These are phyloP conservation scores for Enchytraeus crypticus DNA, from an alignment of 2,888 invertebrate genomes.

Conservation along the genomic window DNA sequence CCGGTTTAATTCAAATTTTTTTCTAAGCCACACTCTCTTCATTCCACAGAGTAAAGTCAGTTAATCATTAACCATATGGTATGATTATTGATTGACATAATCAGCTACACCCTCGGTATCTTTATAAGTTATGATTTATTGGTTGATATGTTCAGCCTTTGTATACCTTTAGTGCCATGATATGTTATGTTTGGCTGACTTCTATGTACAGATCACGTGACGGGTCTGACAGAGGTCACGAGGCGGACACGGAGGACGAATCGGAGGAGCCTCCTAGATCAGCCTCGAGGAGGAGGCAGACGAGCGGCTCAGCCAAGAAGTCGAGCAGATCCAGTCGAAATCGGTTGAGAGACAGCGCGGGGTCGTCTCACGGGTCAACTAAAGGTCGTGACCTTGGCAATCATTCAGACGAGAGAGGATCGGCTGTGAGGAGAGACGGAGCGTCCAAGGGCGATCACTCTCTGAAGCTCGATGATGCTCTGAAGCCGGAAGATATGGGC, in stretches of 20 bases:
- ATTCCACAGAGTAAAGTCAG: too few relatives aligned
- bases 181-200: not conserved
- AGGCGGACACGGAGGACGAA: constrained; percentile 37
- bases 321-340: constrained; percentile 6
- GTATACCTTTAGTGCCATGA: not conserved
- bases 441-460: constrained; percentile 29
- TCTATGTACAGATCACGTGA: constrained; percentile 20
- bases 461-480: not conserved
- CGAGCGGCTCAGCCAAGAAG: not conserved
- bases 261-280: not conserved
- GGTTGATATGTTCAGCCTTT: too few relatives aligned
- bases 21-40: too few relatives aligned
- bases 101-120: too few relatives aligned
- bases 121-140: too few relatives aligned
- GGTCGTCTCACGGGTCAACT: not conserved
- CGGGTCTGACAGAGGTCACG: constrained; percentile 39
- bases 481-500: not conserved
- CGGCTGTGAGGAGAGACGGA: too few relatives aligned
- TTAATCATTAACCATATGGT: too few relatives aligned
- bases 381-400: not conserved
- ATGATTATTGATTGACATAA: too few relatives aligned
- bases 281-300: not conserved
- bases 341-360: not conserved
- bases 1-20: too few relatives aligned
- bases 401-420: constrained; percentile 28